Evolutionary conservation across 2,888 invertebrate genomes (phyloP).

Genomic region (Paralinhomoeus sp.): DNA sequence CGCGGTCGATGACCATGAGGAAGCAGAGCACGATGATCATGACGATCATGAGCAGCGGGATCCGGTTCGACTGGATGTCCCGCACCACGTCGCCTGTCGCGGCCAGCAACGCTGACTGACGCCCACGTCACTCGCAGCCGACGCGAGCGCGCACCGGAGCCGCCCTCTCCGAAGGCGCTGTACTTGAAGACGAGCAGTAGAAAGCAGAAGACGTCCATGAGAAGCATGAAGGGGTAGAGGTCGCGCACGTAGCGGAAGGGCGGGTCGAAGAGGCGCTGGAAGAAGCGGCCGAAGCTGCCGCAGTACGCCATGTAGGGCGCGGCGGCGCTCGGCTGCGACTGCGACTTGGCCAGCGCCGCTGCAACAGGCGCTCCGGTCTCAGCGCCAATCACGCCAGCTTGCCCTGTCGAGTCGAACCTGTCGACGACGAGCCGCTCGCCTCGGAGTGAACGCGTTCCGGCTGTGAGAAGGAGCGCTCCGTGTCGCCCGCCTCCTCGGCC

Average conservation of each 20-base stretch:
- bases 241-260: slow-evolving; percentile 34
- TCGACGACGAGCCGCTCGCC: too few relatives aligned
- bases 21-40: slow-evolving; percentile 86
- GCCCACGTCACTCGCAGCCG: too few relatives aligned
- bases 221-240: slow-evolving; percentile 91
- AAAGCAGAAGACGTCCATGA: slow-evolving; percentile 93
- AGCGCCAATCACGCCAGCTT: too few relatives aligned
- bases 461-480: too few relatives aligned
- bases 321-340: too few relatives aligned
- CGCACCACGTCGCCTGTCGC: slow-evolving; percentile 28
- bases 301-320: not conserved
- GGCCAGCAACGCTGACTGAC: too few relatives aligned
- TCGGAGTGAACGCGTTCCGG: too few relatives aligned
- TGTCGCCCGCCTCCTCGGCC: too few relatives aligned
- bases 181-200: slow-evolving; percentile 86
- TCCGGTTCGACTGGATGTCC: slow-evolving; percentile 25
- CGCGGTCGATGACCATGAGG: slow-evolving; percentile 80
- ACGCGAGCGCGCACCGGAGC: too few relatives aligned
- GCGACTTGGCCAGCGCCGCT: too few relatives aligned
- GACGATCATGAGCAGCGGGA: slow-evolving; percentile 70
- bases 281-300: not conserved
- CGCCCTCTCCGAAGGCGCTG: slow-evolving; percentile 43
- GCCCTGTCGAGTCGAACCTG: too few relatives aligned
- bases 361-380: too few relatives aligned
- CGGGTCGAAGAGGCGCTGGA: not conserved